phyloP scores from a whole-genome alignment of 2,113 vertebrate species.

The Prunella fulvescens region DNA sequence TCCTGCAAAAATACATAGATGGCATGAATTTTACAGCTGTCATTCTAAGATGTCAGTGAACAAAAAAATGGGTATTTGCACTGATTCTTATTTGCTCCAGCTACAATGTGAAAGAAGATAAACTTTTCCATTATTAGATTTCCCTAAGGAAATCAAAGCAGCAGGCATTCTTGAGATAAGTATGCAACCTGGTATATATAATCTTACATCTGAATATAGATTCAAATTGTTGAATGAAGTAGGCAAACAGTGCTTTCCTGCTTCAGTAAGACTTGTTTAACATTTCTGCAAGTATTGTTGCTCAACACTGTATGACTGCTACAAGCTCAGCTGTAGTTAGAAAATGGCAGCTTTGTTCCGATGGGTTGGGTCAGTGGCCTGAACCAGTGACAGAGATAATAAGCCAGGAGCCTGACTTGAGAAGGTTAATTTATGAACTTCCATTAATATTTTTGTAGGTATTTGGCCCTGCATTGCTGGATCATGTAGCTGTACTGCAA shows the following conservation, averaged over 20 bases:
- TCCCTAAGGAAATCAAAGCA: constrained; percentile 18
- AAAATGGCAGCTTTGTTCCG: background rate
- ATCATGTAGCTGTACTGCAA: background rate
- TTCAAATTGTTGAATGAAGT: background rate
- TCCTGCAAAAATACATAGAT: background rate
- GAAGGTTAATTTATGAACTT: background rate
- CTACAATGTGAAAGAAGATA: background rate
- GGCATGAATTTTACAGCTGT: background rate
- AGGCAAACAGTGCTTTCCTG: background rate
- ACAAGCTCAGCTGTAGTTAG: background rate
- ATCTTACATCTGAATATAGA: background rate
- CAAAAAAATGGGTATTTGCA: background rate
- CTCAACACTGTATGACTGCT: background rate
- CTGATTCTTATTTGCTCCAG: background rate
- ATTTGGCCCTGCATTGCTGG: background rate
- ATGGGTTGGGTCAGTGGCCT: background rate
- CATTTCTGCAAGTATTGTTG: background rate
- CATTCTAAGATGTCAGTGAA: background rate
- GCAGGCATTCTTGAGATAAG: background rate
- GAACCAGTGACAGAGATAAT: background rate
- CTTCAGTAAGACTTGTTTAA: background rate
- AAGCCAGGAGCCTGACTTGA: background rate
- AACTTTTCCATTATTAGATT: constrained; percentile 2
- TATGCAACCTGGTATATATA: background rate
- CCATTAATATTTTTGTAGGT: background rate